phyloP scores from a whole-genome alignment of 2,888 invertebrate species.

The Homarus gammarus region DNA sequence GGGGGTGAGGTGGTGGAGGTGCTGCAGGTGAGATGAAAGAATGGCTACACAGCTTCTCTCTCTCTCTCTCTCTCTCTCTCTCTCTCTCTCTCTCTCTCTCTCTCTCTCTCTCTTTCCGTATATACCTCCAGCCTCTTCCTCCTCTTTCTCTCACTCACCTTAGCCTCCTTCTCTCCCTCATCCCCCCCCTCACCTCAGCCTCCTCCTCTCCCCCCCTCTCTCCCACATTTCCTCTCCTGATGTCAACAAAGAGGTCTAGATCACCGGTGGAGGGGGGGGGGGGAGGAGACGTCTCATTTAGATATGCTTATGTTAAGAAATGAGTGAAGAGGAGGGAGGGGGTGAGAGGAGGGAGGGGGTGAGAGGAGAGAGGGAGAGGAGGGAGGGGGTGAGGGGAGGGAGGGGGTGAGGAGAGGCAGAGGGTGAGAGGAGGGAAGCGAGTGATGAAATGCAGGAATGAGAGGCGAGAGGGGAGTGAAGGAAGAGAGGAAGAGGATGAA shows the following conservation, averaged over 20 bases:
- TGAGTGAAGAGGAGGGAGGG: no score
- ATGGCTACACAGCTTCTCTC: not conserved
- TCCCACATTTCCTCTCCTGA: no score
- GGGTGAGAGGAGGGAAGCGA: not conserved
- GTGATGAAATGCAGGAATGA: no score
- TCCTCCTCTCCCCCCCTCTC: not conserved
- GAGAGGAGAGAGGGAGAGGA: no score
- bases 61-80: constrained; percentile 14
- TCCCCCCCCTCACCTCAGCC: not conserved
- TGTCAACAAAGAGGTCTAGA: no score
- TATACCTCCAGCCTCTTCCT: not conserved
- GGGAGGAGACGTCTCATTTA: not conserved
- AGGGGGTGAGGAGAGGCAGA: not conserved
- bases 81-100: constrained; percentile 22
- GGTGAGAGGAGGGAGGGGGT: not conserved
- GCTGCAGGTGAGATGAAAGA: no score
- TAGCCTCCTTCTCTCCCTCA: not conserved
- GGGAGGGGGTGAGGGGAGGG: not conserved
- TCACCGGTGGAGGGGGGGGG: no score
- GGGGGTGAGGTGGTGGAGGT: not conserved
- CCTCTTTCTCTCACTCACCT: not conserved
- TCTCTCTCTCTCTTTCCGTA: constrained; percentile 11
- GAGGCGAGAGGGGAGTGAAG: not conserved
- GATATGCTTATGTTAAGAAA: no score
- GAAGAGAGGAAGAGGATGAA: no score